Conservation (phyloP, 2,113 vertebrate species). For the Peromyscus californicus region DNA sequence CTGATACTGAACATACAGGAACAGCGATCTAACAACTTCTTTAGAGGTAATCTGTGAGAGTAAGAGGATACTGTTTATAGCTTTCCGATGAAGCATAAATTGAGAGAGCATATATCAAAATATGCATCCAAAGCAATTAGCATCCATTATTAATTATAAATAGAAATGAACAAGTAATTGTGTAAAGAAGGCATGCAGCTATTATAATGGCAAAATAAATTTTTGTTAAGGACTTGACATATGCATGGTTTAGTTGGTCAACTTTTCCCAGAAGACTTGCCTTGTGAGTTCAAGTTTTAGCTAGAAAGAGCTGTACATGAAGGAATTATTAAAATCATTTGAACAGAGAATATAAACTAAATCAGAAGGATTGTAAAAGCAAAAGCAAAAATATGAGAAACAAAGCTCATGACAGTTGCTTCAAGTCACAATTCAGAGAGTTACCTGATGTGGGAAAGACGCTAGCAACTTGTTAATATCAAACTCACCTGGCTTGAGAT, state of each 20-base stretch:
- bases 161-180: background rate
- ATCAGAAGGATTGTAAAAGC: background rate
- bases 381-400: background rate
- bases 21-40: background rate
- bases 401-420: background rate
- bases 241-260: background rate
- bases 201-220: background rate
- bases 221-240: background rate
- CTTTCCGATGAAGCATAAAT: conserved; percentile 29
- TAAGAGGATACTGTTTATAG: background rate
- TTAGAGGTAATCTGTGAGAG: background rate
- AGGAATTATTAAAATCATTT: background rate
- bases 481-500: background rate
- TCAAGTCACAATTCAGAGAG: background rate
- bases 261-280: background rate
- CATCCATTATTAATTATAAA: background rate
- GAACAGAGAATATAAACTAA: background rate
- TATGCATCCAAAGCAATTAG: background rate
- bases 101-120: background rate
- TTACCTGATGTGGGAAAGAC: background rate
- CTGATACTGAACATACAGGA: background rate
- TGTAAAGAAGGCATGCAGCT: background rate
- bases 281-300: background rate
- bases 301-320: background rate
- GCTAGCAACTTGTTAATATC: background rate